Evolutionary conservation across 2,888 invertebrate species (phyloP).

Genomic region (Eubasilissa splendida): DNA sequence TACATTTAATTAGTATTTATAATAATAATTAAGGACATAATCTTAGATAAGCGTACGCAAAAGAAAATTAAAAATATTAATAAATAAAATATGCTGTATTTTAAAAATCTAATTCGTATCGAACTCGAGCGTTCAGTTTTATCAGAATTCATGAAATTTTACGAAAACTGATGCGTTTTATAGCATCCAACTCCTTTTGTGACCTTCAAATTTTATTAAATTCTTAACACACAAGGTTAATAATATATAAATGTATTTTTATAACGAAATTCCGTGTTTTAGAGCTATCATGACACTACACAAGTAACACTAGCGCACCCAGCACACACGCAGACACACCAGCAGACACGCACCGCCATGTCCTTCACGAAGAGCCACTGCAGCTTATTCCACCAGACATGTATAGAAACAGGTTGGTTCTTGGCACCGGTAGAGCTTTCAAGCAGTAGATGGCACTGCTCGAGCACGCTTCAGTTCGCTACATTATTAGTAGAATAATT

Average conservation of each 20-base stretch:
- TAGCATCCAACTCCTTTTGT: too few species aligned
- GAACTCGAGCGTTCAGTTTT: too few species aligned
- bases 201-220: neutral
- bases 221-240: neutral
- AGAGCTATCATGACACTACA: constrained; percentile 33
- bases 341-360: constrained; percentile 43
- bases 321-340: constrained; percentile 29
- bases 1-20: too few species aligned
- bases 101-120: too few species aligned
- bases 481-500: neutral
- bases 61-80: too few species aligned
- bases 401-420: constrained; percentile 56
- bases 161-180: too few species aligned
- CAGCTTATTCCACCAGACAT: constrained; percentile 50
- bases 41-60: too few species aligned
- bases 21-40: too few species aligned
- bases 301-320: constrained; percentile 14
- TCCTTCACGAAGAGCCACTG: constrained; percentile 34
- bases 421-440: constrained; percentile 1
- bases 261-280: constrained; percentile 6
- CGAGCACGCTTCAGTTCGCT: neutral
- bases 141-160: too few species aligned
- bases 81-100: too few species aligned
- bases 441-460: neutral
- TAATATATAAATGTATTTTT: constrained; percentile 6